Percentiles rank a stretch among this genome's conserved stretches.
These are phyloP conservation scores for Nephila pilipes DNA, from an alignment of 1,140 invertebrate species.

Conservation along the genomic window DNA sequence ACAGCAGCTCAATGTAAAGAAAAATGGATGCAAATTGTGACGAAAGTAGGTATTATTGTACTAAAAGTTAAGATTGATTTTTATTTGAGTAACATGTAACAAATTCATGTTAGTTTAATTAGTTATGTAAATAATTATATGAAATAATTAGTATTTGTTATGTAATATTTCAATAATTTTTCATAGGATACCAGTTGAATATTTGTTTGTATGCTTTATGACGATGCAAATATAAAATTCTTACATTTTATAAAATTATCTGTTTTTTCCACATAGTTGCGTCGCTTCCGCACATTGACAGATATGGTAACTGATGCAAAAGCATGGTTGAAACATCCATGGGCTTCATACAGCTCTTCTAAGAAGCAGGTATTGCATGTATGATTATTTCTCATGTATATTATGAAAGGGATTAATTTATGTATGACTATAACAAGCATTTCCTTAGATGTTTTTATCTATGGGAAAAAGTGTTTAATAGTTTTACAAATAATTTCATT, in stretches of 20 bases:
- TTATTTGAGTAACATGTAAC: no score
- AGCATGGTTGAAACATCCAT: constrained; percentile 81
- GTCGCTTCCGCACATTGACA: constrained; percentile 82
- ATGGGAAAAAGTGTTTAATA: neutral
- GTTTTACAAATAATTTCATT: no score
- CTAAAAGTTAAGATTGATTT: no score
- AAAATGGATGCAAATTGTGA: constrained; percentile 81
- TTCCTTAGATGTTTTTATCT: no score
- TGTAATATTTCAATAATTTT: neutral
- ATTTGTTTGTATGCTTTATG: neutral
- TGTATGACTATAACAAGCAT: no score
- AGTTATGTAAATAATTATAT: no score
- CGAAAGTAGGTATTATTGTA: constrained; percentile 72
- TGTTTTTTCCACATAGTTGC: constrained; percentile 79
- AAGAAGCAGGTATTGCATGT: constrained; percentile 78
- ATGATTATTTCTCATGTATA: neutral
- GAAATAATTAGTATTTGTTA: no score
- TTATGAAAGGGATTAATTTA: neutral
- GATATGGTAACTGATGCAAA: constrained; percentile 83
- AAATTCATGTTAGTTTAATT: no score
- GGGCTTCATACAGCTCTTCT: constrained; percentile 81
- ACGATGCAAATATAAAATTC: neutral
- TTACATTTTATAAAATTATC: neutral
- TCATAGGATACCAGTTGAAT: neutral
- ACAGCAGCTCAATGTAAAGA: constrained; percentile 81